phyloP scores from a whole-genome alignment of 2,113 vertebrate genomes.

The Lichenostomus cassidix region DNA sequence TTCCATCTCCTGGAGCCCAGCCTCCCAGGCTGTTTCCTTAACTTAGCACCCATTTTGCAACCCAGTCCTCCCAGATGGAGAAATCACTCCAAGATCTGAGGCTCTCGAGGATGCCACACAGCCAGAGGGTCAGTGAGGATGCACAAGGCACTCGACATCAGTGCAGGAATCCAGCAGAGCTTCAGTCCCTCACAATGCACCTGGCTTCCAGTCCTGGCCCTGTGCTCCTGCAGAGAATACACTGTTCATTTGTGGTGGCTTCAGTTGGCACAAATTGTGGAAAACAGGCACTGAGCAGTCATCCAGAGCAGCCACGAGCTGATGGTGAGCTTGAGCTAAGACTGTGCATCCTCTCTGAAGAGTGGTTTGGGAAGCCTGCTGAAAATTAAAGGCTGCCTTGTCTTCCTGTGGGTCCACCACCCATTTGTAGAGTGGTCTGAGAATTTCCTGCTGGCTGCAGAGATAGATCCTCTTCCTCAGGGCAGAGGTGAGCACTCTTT shows the following conservation, averaged over 20 bases:
- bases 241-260: neutral
- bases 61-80: neutral
- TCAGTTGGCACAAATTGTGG: neutral
- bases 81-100: neutral
- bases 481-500: neutral
- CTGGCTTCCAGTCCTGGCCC: neutral
- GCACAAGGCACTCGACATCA: neutral
- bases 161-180: neutral
- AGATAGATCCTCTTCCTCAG: accelerated
- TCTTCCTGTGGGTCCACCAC: neutral
- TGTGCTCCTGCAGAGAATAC: neutral
- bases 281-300: neutral
- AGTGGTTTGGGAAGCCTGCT: neutral
- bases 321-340: neutral
- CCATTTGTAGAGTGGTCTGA: neutral
- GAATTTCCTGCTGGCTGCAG: neutral
- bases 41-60: neutral
- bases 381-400: neutral
- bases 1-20: neutral
- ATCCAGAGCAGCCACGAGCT: neutral
- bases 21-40: neutral
- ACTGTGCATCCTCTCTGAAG: neutral
- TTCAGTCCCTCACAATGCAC: neutral
- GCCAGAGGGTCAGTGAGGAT: neutral
- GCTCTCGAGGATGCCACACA: accelerated